phyloP scores from a whole-genome alignment of 2,888 invertebrate genomes.

The Apomyelois bistriatella region DNA sequence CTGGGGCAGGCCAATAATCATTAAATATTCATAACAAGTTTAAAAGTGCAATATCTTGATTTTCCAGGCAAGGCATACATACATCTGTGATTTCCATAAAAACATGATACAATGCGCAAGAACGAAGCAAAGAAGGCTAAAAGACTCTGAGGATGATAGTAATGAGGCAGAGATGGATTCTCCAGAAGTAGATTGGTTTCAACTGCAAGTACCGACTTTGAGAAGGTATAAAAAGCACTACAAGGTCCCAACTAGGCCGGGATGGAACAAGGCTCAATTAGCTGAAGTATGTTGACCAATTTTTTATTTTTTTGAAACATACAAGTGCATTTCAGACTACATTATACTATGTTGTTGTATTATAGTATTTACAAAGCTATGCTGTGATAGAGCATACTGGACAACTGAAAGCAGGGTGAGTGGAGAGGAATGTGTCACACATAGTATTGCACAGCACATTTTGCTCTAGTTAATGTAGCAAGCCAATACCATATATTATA shows the following conservation, averaged over 20 bases:
- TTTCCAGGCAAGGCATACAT: constrained; percentile 92
- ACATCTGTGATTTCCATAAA: constrained; percentile 98
- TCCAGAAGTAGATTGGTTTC: constrained; percentile 96
- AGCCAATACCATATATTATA: no score
- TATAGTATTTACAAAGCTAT: no score
- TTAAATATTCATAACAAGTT: no score
- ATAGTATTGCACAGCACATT: no score
- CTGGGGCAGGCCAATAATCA: no score
- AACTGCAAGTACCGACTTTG: constrained; percentile 96
- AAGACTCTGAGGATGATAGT: constrained; percentile 96
- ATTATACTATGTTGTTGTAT: no score
- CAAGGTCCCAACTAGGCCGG: constrained; percentile 94
- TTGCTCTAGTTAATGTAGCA: no score
- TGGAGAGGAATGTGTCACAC: no score
- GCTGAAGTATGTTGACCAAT: constrained; percentile 87
- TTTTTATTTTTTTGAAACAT: no score
- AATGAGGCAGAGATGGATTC: constrained; percentile 95
- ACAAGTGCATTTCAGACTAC: no score
- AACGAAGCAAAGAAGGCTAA: constrained; percentile 90
- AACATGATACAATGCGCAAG: constrained; percentile 97
- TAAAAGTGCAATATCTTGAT: neutral
- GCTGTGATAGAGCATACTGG: no score
- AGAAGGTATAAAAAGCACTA: constrained; percentile 96
- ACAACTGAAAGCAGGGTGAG: no score
- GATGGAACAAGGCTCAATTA: constrained; percentile 96